phyloP scores from a whole-genome alignment of 2,113 vertebrate species.

The Centrocercus urophasianus region DNA sequence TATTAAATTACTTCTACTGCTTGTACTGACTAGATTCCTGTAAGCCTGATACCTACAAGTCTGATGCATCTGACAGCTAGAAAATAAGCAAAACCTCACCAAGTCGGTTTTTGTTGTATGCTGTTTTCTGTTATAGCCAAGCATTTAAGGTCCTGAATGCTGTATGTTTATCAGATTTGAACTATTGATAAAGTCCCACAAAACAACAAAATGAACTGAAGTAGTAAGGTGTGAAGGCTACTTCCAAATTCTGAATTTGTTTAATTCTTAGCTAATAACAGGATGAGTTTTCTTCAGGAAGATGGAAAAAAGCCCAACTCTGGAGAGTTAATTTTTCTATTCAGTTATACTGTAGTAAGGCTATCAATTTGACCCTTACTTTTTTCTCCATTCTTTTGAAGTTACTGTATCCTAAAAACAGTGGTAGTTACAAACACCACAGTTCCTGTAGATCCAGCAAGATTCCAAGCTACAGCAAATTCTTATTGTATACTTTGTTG shows the following conservation, averaged over 20 bases:
- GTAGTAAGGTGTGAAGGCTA: not conserved
- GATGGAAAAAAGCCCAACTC: not conserved
- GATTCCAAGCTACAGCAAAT: not conserved
- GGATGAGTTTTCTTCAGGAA: not conserved
- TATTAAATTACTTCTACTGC: not conserved
- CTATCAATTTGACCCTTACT: not conserved
- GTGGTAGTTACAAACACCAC: not conserved
- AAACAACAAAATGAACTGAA: not conserved
- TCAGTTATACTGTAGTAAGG: not conserved
- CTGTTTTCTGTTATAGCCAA: not conserved
- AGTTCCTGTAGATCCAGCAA: not conserved
- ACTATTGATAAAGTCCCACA: not conserved
- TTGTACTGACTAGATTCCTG: not conserved
- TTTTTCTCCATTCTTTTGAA: too few species aligned
- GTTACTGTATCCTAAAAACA: not conserved
- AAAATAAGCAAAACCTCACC: not conserved
- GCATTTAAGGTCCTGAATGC: not conserved
- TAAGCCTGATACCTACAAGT: not conserved
- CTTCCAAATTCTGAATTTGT: not conserved
- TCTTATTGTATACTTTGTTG: not conserved
- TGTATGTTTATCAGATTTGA: not conserved
- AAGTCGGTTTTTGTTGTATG: not conserved
- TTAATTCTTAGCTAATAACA: not conserved
- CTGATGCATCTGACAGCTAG: not conserved
- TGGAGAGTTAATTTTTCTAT: not conserved